These are phyloP conservation scores for Esox niger DNA, from an alignment of 2,113 vertebrate genomes.

Conservation along the genomic window DNA sequence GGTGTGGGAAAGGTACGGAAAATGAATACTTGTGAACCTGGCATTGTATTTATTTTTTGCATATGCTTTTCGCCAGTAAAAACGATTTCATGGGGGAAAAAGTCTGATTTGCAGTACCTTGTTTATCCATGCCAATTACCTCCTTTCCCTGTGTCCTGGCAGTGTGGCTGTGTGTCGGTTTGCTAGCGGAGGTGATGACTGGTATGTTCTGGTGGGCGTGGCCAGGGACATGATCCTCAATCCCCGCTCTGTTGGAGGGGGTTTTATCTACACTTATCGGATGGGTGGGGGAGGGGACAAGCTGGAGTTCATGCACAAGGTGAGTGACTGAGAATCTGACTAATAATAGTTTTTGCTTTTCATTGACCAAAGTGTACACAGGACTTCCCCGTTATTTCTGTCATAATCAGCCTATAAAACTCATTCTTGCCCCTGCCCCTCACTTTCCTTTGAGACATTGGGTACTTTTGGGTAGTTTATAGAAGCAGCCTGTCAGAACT, in stretches of 20 bases:
- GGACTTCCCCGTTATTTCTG: slow-evolving; percentile 1
- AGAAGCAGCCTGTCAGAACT: too few species aligned
- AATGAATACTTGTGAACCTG: neutral
- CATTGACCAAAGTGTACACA: neutral
- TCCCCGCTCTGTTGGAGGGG: slow-evolving; percentile 87
- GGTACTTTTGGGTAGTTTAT: too few species aligned
- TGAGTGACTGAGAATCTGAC: slow-evolving; percentile 42
- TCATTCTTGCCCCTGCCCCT: neutral
- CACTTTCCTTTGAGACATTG: too few species aligned
- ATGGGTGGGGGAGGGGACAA: slow-evolving; percentile 87
- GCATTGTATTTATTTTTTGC: too few species aligned
- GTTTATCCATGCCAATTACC: neutral
- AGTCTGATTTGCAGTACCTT: neutral
- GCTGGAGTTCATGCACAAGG: slow-evolving; percentile 97
- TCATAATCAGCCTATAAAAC: neutral
- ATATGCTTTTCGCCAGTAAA: too few species aligned
- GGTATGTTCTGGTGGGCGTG: slow-evolving; percentile 95
- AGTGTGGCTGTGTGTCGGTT: slow-evolving; percentile 94
- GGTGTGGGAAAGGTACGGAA: too few species aligned
- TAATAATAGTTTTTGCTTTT: neutral
- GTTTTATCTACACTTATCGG: slow-evolving; percentile 96
- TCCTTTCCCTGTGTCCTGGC: slow-evolving; percentile 5
- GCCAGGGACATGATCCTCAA: slow-evolving; percentile 96
- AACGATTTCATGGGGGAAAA: too few species aligned
- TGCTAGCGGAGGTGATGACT: slow-evolving; percentile 88